Base-by-base conservation (phyloP, 2,888 invertebrate genomes). In the Melangyna quadrimaculata region DNA sequence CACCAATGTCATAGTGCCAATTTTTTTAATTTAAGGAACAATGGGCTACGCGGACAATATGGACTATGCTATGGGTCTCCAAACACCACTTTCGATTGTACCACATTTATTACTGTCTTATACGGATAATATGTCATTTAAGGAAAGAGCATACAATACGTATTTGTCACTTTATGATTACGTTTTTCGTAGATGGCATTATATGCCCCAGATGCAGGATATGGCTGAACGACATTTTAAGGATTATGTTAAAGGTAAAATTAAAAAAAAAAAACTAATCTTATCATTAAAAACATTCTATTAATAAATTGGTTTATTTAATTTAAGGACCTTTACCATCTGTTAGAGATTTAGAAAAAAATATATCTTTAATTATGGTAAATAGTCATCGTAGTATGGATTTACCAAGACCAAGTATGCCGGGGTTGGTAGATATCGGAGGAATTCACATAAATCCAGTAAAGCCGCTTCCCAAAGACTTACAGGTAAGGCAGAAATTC, bases 331-430 rank as follows among this genome's bases (percentile, higher is more conserved):
- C 90, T 0, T 71, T 92, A 9, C 93, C 93, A 0, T 88, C 91
- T 6, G 89, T 94, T 1, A 89, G 90, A 1, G 91, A 93, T 12
- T 79, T 94, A 45, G 93, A 93, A 87, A 92, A 91, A 12, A 93
- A 92, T 61, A 92, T 93, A 8, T 93, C 93, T 0, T 72, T 94
- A 35, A 91, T 93, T 77, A 87, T 94, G 40, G 90, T 93, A 2
- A 94, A 94, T 88, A 92, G 93, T 10, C 94, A 94, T 89, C 91
- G 92, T 55, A 92, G 92, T 57, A 88, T 93, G n/a, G 92, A 93
- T 63, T 90, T 92, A 4, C 91, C 93, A 0, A 90, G 93, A 37
- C 93, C 94, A 0, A 89, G 91, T 6, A 91, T 92, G 90, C 90
- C 92, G 0, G 91, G 92, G 0, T 88, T 92, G 0, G 87, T 92